Conservation (phyloP, 2,113 vertebrate species). For the Argyrosomus japonicus region DNA sequence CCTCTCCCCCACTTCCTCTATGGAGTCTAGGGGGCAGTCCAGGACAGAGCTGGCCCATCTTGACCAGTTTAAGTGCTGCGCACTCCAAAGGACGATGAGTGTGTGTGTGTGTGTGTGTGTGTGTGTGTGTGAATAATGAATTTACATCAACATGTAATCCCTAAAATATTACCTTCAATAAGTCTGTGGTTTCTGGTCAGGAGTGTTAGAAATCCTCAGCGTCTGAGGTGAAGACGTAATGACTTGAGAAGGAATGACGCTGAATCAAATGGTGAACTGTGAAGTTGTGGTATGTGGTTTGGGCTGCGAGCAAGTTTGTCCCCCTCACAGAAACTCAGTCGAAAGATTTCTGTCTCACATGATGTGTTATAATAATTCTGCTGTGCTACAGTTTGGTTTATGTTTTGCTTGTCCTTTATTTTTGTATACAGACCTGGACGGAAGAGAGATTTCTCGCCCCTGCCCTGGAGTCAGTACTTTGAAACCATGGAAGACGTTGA, state of each 20-base stretch:
- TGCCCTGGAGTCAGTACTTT: slow-evolving; percentile 97
- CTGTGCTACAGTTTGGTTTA: background rate
- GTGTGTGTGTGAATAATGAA: background rate
- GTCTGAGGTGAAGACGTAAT: background rate
- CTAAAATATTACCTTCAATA: background rate
- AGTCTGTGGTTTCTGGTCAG: background rate
- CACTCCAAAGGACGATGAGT: too few species aligned
- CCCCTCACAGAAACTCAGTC: background rate
- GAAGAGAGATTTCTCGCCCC: slow-evolving; percentile 93
- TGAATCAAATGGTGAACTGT: background rate
- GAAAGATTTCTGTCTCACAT: background rate
- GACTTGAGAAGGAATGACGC: background rate
- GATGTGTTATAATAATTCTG: background rate
- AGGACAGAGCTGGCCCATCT: too few species aligned
- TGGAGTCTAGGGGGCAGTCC: too few species aligned
- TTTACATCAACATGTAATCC: background rate
- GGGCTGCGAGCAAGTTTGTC: background rate
- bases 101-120: background rate
- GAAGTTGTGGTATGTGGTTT: background rate
- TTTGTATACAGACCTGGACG: slow-evolving; percentile 90
- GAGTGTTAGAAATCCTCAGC: background rate
- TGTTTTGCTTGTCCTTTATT: slow-evolving; percentile 13
- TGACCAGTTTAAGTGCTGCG: too few species aligned
- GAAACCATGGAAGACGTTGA: slow-evolving; percentile 96
- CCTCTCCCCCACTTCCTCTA: too few species aligned